These are phyloP conservation scores for Origma solitaria DNA, from an alignment of 2,113 vertebrate genomes.

Conservation along the genomic window DNA sequence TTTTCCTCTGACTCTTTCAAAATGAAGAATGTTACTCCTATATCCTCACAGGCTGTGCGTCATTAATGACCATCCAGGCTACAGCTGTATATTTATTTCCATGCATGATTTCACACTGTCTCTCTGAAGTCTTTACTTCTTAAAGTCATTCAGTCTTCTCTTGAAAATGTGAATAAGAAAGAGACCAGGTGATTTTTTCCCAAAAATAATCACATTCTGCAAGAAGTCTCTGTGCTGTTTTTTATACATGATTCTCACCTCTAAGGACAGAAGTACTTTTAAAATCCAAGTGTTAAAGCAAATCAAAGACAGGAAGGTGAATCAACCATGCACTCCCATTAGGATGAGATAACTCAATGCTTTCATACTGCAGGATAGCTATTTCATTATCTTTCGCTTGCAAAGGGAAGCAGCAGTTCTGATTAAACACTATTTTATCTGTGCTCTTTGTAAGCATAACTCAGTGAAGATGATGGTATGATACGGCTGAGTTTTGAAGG, in stretches of 20 bases:
- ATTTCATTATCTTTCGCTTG: slow-evolving; percentile 43
- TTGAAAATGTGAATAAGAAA: neutral
- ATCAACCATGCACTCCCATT: neutral
- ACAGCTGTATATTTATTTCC: neutral
- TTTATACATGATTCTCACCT: neutral
- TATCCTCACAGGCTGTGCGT: neutral
- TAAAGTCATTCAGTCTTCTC: neutral
- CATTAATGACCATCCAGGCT: neutral
- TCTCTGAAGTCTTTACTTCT: neutral
- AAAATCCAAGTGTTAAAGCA: neutral
- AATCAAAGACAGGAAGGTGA: slow-evolving; percentile 18
- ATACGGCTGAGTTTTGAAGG: slow-evolving; percentile 48
- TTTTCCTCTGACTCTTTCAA: neutral
- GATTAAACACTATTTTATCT: slow-evolving; percentile 65
- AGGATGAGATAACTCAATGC: neutral
- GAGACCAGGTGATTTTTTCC: neutral
- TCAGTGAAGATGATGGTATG: slow-evolving; percentile 45
- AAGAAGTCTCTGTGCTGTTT: neutral
- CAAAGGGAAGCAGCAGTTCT: slow-evolving; percentile 44
- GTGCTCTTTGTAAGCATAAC: slow-evolving; percentile 42
- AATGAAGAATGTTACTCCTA: neutral
- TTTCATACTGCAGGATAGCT: slow-evolving; percentile 34
- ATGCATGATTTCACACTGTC: neutral
- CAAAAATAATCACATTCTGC: neutral
- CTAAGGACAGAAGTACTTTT: neutral